A percentile compares a stretch with the other conserved stretches of the same genome.
Evolutionary conservation across 2,797 vertebrate genomes (phyloP).

Genomic region (Okamejei kenojei): DNA sequence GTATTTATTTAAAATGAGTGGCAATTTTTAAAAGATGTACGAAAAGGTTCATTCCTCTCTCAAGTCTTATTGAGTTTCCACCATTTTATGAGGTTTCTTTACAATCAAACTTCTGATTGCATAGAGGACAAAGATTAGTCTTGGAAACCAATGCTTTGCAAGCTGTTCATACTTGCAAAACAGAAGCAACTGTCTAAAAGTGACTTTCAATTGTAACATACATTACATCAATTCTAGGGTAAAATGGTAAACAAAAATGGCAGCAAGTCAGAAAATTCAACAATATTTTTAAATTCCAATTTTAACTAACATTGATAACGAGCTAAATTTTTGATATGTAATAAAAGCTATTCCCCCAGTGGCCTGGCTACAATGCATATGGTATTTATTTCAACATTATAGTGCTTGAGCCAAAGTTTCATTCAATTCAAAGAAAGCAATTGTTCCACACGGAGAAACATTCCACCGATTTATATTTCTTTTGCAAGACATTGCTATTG

Average conservation of each 20-base stretch:
- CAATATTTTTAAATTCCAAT: background rate
- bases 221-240: background rate
- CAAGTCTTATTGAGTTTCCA: background rate
- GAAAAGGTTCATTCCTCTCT: background rate
- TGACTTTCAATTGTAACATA: background rate
- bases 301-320: background rate
- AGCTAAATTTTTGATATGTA: background rate
- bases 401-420: background rate
- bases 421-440: background rate
- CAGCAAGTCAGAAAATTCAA: background rate
- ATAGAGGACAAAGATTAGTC: background rate
- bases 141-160: background rate
- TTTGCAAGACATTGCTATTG: no score
- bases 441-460: background rate
- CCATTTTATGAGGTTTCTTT: background rate
- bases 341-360: background rate
- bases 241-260: background rate
- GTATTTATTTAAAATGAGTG: background rate
- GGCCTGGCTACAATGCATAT: background rate
- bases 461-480: background rate
- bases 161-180: background rate
- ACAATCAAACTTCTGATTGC: background rate
- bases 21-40: background rate
- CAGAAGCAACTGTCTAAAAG: background rate
- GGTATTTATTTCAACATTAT: background rate